Evolutionary conservation across 1,140 invertebrate species (phyloP).

Genomic region (Ooceraea biroi): DNA sequence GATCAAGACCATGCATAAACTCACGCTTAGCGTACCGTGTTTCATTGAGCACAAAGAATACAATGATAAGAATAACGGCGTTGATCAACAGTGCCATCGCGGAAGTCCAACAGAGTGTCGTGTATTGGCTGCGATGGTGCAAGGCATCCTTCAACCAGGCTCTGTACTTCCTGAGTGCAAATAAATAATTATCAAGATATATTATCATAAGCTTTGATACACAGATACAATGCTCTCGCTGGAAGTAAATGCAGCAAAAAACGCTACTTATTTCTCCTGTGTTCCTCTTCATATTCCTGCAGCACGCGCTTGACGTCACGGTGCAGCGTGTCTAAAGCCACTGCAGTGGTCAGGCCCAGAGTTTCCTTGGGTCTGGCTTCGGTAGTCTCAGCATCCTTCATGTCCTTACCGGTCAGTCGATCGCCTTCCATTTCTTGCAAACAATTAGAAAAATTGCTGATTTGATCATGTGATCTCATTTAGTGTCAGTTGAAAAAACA

Average conservation of each 20-base stretch:
- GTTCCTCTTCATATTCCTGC: conserved; percentile 83
- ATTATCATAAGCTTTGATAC: not conserved
- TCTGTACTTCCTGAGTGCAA: conserved; percentile 83
- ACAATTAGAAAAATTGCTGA: not conserved
- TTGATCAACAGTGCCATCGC: conserved; percentile 86
- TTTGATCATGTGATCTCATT: no score
- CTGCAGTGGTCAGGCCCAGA: conserved; percentile 84
- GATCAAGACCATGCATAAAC: not conserved
- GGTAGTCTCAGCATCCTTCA: conserved; percentile 12
- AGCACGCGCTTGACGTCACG: conserved; percentile 84
- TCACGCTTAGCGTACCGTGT: conserved; percentile 73
- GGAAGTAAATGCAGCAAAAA: conserved; percentile 2
- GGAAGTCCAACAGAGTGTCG: conserved; percentile 90
- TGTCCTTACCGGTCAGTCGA: conserved; percentile 27
- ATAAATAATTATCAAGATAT: conserved; percentile 26
- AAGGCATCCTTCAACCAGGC: conserved; percentile 87
- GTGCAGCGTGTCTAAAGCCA: conserved; percentile 85
- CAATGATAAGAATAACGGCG: conserved; percentile 83
- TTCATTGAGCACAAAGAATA: conserved; percentile 82
- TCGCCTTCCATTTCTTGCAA: conserved; percentile 54
- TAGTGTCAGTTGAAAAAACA: no score
- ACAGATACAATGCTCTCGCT: not conserved
- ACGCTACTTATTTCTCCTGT: conserved; percentile 81
- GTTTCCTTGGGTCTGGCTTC: conserved; percentile 67
- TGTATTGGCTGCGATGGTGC: conserved; percentile 88